Base-by-base conservation (phyloP, 2,797 vertebrate species). In the Sebastes vulpes region DNA sequence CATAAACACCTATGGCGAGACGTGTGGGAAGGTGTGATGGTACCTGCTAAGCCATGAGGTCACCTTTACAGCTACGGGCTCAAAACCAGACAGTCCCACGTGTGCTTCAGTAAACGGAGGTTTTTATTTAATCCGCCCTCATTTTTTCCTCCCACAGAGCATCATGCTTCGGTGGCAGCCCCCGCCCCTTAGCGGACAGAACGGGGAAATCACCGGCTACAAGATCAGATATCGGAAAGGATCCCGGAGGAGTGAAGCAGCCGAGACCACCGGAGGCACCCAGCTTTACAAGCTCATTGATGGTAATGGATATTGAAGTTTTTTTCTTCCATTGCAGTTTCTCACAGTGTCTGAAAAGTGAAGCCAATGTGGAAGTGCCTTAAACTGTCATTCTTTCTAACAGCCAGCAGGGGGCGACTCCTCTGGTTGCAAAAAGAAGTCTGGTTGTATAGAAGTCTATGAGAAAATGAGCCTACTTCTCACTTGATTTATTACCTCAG, bases 81-180 rank as follows among this genome's bases (percentile, higher is more conserved):
- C 38, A 14, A 23, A 50, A 65, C 6, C 68, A 77, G 29, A 35
- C 42, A 7, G 35, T 53, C 32, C 20, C 21, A 10, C 9, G 29
- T 57, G 46, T 58, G 68, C 60, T 75, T 1, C 42, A 46, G 42
- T 46, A 38, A 84, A 61, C 3, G 6, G 48, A 20, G 29, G 8
- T 28, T 79, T 75, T 63, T 35, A 20, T 78, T 64, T 68, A 11
- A 10, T 54, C 12, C 28, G 3, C 50, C 20, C 4, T 35, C 2
- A 1, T 32, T 66, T 12, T 20, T 73, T 52, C 25, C 29, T 9
- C 31, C 31, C 77, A 18, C 90, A 99, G 99, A 97, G 97, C 91
- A 96, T 99, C 88, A 88, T 98, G 95, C 95, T 98, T 12, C 97
- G 97, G 83, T 99, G 98, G 98, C 98, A 99, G 87, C 97, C 98